Base-by-base conservation (phyloP, 2,113 vertebrate genomes). In the Otocyon megalotis region DNA sequence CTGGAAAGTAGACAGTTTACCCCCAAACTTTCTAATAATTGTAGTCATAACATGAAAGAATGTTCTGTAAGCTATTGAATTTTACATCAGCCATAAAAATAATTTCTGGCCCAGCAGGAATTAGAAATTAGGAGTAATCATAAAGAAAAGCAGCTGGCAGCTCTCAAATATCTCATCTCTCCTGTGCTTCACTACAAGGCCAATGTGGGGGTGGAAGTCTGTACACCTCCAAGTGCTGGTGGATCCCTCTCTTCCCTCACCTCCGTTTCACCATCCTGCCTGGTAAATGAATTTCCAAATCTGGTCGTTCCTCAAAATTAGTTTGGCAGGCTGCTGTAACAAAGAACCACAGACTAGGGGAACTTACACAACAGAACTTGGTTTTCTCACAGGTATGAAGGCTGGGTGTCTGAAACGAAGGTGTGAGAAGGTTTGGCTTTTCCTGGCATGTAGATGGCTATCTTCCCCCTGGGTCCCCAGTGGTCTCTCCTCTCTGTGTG, bases 71-170 rank as follows among this genome's bases (percentile, higher is more conserved):
- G 56, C 84, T 74, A 58, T 0, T 67, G 71, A 69, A 77, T 88
- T 98, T 95, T 82, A 35, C 28, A 72, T 28, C n/a, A 60, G 54
- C 20, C 30, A 12, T 63, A 72, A 54, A 76, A 81, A 84, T 88
- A 88, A 58, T 65, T 90, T 90, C 60, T 71, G 71, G 16, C 30
- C 63, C 82, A 62, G 19, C 35, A 30, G 43, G 84, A 8, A 82
- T 69, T 76, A 53, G 76, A 94, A 74, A 81, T 63, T 53, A 35
- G 43, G 65, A 60, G 28, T 63, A n/a, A 22, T 77, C 56, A 8
- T 22, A 28, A 67, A 79, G 90, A 63, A 63, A 72, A 37, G 30
- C 1, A 80, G 20, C 58, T 67, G 53, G 12, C 0, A 1, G 3
- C 54, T 76, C n/a, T 72, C 30, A 79, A 81, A 17, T 58, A 24